Evolutionary conservation across 2,888 invertebrate species (phyloP).

Genomic region (Drosophila borealis): DNA sequence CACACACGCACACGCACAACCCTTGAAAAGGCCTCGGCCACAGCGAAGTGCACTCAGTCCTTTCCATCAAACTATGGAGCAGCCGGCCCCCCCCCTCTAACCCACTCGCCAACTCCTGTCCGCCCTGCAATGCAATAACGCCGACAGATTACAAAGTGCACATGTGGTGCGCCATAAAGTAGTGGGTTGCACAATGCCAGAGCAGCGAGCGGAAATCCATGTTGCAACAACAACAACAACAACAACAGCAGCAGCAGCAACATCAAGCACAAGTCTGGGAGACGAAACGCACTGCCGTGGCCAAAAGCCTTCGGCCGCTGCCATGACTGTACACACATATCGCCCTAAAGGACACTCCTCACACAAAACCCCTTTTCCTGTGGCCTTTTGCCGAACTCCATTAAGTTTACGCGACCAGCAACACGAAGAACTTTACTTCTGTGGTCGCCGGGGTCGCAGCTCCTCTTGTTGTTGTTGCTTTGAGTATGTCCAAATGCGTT

Average conservation of each 20-base stretch:
- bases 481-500: constrained; percentile 55
- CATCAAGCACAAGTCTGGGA: constrained; percentile 26
- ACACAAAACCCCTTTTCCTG: constrained; percentile 9
- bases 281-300: constrained; percentile 42
- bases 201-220: constrained; percentile 68
- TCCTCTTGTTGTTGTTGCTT: constrained; percentile 30
- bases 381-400: constrained; percentile 72
- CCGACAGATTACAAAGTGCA: constrained; percentile 81
- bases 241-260: constrained; percentile 30
- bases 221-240: constrained; percentile 55
- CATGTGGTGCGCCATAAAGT: constrained; percentile 77
- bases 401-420: constrained; percentile 77
- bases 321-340: not conserved
- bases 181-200: constrained; percentile 63
- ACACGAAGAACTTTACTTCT: constrained; percentile 74
- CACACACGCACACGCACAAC: constrained; percentile 7
- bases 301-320: constrained; percentile 45
- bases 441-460: constrained; percentile 58
- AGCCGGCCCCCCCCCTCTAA: not conserved
- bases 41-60: constrained; percentile 66
- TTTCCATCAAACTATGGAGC: constrained; percentile 11
- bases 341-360: not conserved
- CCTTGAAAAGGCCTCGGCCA: constrained; percentile 53
- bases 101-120: constrained; percentile 4
- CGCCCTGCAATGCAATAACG: constrained; percentile 76